These are phyloP conservation scores for Listrodromus nycthemerus DNA, from an alignment of 2,888 invertebrate genomes.

Conservation along the genomic window DNA sequence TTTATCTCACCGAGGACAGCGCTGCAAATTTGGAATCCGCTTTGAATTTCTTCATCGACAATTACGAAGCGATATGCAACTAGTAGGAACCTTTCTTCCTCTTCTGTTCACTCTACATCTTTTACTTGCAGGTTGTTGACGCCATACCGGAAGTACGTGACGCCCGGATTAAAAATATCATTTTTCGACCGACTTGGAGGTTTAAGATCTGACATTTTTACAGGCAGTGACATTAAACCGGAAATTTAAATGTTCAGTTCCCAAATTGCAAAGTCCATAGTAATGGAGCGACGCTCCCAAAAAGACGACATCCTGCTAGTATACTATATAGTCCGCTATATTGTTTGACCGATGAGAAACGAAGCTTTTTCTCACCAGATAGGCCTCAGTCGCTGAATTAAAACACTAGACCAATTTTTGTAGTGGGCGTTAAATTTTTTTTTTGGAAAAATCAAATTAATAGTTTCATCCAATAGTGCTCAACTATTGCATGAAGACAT, in stretches of 20 bases:
- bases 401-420: background rate
- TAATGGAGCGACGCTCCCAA: background rate
- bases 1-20: conserved; percentile 52
- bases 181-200: too few relatives aligned
- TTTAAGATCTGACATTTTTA: too few relatives aligned
- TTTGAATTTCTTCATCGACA: conserved; percentile 66
- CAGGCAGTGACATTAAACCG: too few relatives aligned
- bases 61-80: conserved; percentile 64
- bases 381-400: background rate
- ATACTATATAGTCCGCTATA: background rate
- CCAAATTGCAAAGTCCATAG: background rate
- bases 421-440: background rate
- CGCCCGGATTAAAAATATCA: too few relatives aligned
- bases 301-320: background rate
- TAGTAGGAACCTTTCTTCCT: conserved; percentile 55
- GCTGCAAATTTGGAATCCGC: conserved; percentile 66
- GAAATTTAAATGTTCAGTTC: too few relatives aligned
- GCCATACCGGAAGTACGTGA: too few relatives aligned
- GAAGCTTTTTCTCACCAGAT: background rate
- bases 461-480: background rate
- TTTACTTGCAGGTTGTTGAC: too few relatives aligned
- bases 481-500: background rate
- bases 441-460: background rate
- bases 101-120: background rate
- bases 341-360: too few relatives aligned